Evolutionary conservation across 2,888 invertebrate species (phyloP), one percentile per base, ranked within the genome.

Genomic region (Ryuthela nishihirai): DNA sequence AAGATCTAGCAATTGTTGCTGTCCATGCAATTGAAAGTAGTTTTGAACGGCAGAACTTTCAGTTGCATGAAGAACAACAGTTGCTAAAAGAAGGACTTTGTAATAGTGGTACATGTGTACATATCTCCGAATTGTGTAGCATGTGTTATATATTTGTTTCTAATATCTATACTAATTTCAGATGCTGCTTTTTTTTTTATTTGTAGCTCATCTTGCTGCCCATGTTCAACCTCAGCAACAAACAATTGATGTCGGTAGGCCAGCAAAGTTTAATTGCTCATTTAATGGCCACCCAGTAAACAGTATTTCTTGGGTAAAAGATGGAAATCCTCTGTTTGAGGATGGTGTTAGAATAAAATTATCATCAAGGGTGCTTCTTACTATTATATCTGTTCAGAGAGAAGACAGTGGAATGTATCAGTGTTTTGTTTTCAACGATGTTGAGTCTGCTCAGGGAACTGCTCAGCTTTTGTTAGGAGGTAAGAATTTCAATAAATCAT

Each of bases 241-340:
- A 75, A 91, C 91, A 1, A 85, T 94, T 48, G 94, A 95, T 75
- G 93, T 93, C 68, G 94, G 93, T 66, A 83, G 92, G 69, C 87
- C 92, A 3, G 94, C 94, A 3, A 83, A 86, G 0, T 89, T 94
- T 73, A 92, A 90, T 47, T 95, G 95, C 79, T 64, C 62, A n/a
- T 60, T 71, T 5, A 64, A 61, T 32, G 75, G 75, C 15, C 69
- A 72, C 64, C 75, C 75, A 7, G 68, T 74, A 20, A 66, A 66
- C 25, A 55, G 60, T 4, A 66, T 74, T 25, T 59, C 62, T 23
- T 75, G 75, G 75, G 70, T 69, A 43, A 72, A 72, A 55, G 70
- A 75, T 61, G 74, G 75, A 18, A 56, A 62, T 10, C 67, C 65
- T 35, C 52, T 74, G 43, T 59, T 53, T 12, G 58, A 58, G 18